Percentiles rank a stretch among this genome's conserved stretches.
Conservation (phyloP, 2,888 invertebrate species). For the Stictocephala bisonia region DNA sequence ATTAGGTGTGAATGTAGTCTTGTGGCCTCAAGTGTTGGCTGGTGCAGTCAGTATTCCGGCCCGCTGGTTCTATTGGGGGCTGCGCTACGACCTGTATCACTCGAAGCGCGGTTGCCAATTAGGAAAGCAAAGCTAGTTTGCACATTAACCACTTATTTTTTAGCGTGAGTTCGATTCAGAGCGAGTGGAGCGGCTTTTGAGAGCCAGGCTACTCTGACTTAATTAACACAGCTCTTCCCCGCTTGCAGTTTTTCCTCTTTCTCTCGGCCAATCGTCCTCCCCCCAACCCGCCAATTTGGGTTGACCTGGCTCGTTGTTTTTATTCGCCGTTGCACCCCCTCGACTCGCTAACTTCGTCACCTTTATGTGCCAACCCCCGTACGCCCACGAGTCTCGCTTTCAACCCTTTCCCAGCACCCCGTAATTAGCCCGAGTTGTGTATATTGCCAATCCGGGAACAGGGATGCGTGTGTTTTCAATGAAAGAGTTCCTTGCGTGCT, state of each 20-base stretch:
- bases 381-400: neutral
- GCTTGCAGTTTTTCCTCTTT: neutral
- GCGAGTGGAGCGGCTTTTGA: conserved; percentile 1
- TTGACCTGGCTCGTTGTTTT: conserved; percentile 16
- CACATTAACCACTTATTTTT: conserved; percentile 26
- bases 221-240: neutral
- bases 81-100: no score
- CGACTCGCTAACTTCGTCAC: conserved; percentile 34
- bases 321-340: conserved; percentile 13
- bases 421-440: conserved; percentile 18
- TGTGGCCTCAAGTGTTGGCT: no score
- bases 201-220: conserved; percentile 17
- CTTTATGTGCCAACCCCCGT: conserved; percentile 25
- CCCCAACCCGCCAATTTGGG: neutral
- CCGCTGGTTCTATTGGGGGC: conserved; percentile 12
- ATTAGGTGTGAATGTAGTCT: no score
- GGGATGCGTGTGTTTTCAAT: neutral
- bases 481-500: conserved; percentile 15
- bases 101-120: conserved; percentile 27
- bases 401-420: neutral
- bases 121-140: conserved; percentile 27
- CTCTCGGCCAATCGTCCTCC: conserved; percentile 15
- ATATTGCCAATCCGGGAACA: neutral
- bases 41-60: no score
- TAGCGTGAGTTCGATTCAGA: conserved; percentile 9